Evolutionary conservation across 2,113 vertebrate genomes (phyloP).

Genomic region (Phoxinus phoxinus): DNA sequence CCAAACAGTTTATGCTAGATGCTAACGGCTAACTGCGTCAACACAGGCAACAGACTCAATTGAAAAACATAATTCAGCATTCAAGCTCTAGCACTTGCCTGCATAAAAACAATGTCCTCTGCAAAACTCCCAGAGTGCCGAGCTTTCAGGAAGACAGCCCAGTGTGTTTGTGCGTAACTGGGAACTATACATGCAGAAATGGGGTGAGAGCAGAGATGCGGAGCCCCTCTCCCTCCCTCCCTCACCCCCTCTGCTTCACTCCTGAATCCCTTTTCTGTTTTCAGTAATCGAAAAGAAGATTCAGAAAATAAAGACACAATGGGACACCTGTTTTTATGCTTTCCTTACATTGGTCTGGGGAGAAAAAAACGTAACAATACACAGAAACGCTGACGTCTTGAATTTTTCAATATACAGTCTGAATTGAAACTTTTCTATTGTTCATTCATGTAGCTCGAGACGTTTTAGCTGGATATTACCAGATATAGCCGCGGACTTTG

Average conservation of each 20-base stretch:
- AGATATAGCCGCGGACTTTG: not conserved
- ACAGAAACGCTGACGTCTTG: not conserved
- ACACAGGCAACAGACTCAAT: not conserved
- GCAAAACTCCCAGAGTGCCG: not conserved
- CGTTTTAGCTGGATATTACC: slow-evolving; percentile 9
- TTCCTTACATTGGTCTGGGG: not conserved
- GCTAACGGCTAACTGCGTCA: not conserved
- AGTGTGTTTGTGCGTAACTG: slow-evolving; percentile 5
- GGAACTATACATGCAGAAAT: slow-evolving; percentile 13
- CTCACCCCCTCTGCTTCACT: not conserved
- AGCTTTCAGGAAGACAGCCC: not conserved
- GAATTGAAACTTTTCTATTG: slow-evolving; percentile 39
- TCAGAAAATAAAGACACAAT: not conserved
- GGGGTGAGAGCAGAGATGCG: not conserved
- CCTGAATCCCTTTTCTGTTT: slow-evolving; percentile 2
- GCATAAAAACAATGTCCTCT: not conserved
- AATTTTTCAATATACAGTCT: slow-evolving; percentile 44
- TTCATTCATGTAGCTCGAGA: slow-evolving; percentile 18
- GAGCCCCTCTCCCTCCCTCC: not conserved
- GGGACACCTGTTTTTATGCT: not conserved
- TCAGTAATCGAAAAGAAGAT: not conserved
- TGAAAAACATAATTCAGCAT: not conserved
- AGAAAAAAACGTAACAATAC: not conserved
- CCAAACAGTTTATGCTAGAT: not conserved
- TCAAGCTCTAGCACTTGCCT: not conserved